phyloP scores from a whole-genome alignment of 2,797 vertebrate species.

The Hyperoplus immaculatus region DNA sequence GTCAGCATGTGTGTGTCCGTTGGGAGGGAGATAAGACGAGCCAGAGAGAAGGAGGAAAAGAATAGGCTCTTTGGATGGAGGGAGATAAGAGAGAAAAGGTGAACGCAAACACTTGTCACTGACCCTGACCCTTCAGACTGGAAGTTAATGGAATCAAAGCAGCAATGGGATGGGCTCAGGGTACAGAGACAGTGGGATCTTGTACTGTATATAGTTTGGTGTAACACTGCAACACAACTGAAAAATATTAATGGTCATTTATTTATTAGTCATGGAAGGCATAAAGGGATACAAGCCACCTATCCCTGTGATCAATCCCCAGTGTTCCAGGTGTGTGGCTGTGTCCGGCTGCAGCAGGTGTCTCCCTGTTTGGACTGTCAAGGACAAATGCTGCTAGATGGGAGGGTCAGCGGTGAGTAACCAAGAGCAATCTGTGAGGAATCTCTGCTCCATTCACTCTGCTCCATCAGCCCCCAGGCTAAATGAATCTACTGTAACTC shows the following conservation, averaged over 20 bases:
- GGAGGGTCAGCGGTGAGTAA: conserved; percentile 63
- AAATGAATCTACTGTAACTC: conserved; percentile 37
- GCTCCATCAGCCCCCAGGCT: conserved; percentile 56
- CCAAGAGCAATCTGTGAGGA: conserved; percentile 58
- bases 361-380: conserved; percentile 66
- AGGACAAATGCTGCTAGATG: conserved; percentile 68
- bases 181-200: conserved; percentile 13
- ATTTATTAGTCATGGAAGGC: background rate
- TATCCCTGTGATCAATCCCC: conserved; percentile 33
- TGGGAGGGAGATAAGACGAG: conserved; percentile 77
- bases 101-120: conserved; percentile 89
- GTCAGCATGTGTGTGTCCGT: conserved; percentile 36
- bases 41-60: conserved; percentile 70
- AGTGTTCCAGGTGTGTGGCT: conserved; percentile 29
- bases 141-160: conserved; percentile 68
- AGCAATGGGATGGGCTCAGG: conserved; percentile 28
- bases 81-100: conserved; percentile 91
- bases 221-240: too few relatives aligned
- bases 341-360: conserved; percentile 58
- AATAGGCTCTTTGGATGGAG: conserved; percentile 79
- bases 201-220: background rate
- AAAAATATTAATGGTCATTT: too few relatives aligned
- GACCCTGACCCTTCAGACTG: conserved; percentile 79
- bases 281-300: background rate
- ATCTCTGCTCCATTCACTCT: conserved; percentile 42